These are phyloP conservation scores for Montipora efflorescens DNA, from an alignment of 64 coral and sea anemone species.

Conservation along the genomic window DNA sequence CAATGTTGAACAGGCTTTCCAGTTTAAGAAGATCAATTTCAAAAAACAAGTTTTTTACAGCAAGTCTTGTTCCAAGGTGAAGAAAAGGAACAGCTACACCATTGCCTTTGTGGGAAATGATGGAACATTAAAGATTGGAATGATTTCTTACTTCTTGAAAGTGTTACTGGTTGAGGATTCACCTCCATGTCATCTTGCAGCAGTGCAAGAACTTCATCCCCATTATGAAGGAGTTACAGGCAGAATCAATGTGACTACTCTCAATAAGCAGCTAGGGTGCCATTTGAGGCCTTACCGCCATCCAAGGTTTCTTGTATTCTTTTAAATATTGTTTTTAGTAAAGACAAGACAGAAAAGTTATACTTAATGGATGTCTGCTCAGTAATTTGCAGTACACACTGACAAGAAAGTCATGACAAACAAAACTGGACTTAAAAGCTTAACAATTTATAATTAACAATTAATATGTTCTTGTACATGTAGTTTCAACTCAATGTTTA, in stretches of 20 bases:
- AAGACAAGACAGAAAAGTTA: not conserved
- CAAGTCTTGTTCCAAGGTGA: slow-evolving; percentile 50
- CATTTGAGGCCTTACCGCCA: slow-evolving; percentile 2
- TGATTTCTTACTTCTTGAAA: slow-evolving; percentile 40
- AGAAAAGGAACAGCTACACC: slow-evolving; percentile 72
- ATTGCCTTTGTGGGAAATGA: slow-evolving; percentile 17
- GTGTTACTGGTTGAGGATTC: slow-evolving; percentile 32
- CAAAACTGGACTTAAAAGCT: not conserved
- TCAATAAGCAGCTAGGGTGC: slow-evolving; percentile 38
- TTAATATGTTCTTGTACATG: too few relatives aligned
- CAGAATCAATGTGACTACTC: slow-evolving; percentile 20
- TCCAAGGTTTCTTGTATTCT: slow-evolving; percentile 5
- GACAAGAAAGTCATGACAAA: not conserved
- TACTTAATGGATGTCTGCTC: not conserved
- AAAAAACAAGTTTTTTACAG: slow-evolving; percentile 60
- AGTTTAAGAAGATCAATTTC: slow-evolving; percentile 51
- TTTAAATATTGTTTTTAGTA: not conserved
- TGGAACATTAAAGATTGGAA: slow-evolving; percentile 14
- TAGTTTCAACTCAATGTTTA: too few relatives aligned
- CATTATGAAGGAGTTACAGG: not conserved
- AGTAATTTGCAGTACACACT: not conserved
- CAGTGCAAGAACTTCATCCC: not conserved
- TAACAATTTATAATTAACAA: not conserved
- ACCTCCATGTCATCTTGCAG: slow-evolving; percentile 39
- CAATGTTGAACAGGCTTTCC: slow-evolving; percentile 11